phyloP scores from a whole-genome alignment of 1,140 invertebrate species.

The Pollicipes pollicipes region DNA sequence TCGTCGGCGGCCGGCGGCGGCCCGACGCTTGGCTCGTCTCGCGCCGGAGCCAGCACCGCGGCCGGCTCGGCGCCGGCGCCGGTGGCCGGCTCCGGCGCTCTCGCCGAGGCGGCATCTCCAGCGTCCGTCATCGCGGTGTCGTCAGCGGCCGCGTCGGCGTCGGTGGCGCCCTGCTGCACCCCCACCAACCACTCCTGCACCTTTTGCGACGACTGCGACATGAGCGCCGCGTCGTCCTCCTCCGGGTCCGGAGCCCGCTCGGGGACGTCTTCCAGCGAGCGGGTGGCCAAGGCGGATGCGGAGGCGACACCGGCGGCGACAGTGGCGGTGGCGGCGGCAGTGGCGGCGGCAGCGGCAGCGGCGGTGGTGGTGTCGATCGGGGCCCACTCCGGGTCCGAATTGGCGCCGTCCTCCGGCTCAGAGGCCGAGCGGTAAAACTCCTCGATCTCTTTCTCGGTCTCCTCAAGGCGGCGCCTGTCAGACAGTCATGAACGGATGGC shows the following conservation, averaged over 20 bases:
- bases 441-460: constrained; percentile 38
- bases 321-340: too few species aligned
- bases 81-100: background rate
- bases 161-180: background rate
- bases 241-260: background rate
- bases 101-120: background rate
- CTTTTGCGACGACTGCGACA: background rate
- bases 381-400: constrained; percentile 3
- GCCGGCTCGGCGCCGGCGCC: too few species aligned
- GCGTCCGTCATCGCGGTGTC: too few species aligned
- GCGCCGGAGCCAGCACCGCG: too few species aligned
- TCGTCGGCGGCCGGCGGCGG: background rate
- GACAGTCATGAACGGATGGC: too few species aligned
- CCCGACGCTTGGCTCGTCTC: background rate
- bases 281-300: too few species aligned
- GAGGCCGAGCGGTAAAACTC: constrained; percentile 40
- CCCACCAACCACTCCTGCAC: background rate
- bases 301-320: background rate
- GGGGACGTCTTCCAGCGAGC: too few species aligned
- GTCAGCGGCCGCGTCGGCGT: background rate
- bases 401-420: constrained; percentile 23
- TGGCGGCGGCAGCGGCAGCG: too few species aligned
- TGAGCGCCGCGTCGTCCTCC: background rate
- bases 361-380: too few species aligned
- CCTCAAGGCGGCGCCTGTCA: constrained; percentile 21